phyloP scores from a whole-genome alignment of 2,797 vertebrate species.

The Dryobates pubescens region DNA sequence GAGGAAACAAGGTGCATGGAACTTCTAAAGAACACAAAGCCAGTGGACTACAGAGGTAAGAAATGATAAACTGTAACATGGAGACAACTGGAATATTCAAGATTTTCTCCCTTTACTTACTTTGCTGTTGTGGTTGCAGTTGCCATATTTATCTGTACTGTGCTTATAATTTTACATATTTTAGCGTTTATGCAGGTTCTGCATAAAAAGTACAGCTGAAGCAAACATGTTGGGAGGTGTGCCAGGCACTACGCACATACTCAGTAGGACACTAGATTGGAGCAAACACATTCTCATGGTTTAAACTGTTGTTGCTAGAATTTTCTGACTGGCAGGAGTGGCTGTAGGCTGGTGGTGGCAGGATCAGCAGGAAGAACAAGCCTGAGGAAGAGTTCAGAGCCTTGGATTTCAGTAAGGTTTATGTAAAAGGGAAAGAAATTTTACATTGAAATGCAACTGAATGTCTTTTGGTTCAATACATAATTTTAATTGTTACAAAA shows the following conservation, averaged over 20 bases:
- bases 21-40: constrained; percentile 58
- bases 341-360: not conserved
- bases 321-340: not conserved
- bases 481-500: not conserved
- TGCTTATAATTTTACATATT: not conserved
- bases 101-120: not conserved
- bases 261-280: not conserved
- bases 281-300: fast-evolving
- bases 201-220: not conserved
- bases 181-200: not conserved
- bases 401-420: not conserved
- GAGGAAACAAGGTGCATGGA: constrained; percentile 78
- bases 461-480: not conserved
- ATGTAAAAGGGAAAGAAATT: not conserved
- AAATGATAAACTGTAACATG: not conserved
- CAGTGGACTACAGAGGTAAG: constrained; percentile 72
- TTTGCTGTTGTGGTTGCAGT: not conserved
- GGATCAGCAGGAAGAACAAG: not conserved
- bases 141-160: not conserved
- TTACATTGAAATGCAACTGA: not conserved
- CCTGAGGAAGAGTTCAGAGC: not conserved
- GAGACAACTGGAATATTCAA: not conserved
- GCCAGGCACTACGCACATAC: not conserved
- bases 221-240: not conserved
- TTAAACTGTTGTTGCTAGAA: not conserved